Percentiles rank a stretch among this genome's conserved stretches.
These are phyloP conservation scores for Jacana jacana DNA, from an alignment of 2,113 vertebrate genomes.

Conservation along the genomic window DNA sequence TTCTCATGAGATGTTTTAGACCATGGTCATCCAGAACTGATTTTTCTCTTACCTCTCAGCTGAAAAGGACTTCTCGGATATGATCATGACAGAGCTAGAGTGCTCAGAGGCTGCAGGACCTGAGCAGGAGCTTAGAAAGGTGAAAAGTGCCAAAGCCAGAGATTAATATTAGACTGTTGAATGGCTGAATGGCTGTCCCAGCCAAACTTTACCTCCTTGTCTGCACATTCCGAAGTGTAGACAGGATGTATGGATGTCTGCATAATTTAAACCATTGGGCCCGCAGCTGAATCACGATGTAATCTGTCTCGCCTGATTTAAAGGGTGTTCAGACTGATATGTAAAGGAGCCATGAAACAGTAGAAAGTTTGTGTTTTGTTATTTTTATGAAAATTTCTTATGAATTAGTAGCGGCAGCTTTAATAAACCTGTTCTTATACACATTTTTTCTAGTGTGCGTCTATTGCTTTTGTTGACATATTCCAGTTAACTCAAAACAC, in stretches of 20 bases:
- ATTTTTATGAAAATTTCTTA: background rate
- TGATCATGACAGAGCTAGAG: background rate
- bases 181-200: background rate
- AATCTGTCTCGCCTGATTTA: background rate
- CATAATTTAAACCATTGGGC: background rate
- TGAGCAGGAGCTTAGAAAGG: background rate
- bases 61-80: background rate
- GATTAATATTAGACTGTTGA: background rate
- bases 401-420: background rate
- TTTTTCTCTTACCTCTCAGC: background rate
- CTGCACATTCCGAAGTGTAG: background rate
- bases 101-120: background rate
- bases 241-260: background rate
- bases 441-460: background rate
- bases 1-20: background rate
- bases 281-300: background rate
- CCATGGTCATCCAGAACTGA: background rate
- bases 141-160: background rate
- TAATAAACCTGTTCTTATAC: slow-evolving; percentile 31
- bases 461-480: background rate
- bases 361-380: background rate
- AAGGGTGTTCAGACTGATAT: background rate
- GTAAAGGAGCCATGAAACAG: background rate
- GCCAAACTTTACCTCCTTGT: background rate
- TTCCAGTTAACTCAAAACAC: background rate